phyloP scores from a whole-genome alignment of 2,888 invertebrate genomes.

The Drosophila prostipennis region DNA sequence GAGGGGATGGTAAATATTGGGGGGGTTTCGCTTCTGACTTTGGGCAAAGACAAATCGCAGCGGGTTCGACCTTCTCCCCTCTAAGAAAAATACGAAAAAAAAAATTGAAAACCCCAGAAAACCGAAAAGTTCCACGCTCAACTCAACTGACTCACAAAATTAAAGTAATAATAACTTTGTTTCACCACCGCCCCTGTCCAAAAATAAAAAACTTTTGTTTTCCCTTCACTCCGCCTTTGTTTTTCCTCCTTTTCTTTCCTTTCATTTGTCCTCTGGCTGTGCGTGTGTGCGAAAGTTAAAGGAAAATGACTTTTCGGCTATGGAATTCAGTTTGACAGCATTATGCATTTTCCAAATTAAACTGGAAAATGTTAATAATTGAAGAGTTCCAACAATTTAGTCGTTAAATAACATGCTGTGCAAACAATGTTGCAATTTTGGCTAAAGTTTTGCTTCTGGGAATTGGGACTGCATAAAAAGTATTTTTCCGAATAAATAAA shows the following conservation, averaged over 20 bases:
- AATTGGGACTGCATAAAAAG: neutral
- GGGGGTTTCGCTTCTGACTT: conserved; percentile 2
- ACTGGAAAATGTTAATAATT: conserved; percentile 19
- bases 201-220: conserved; percentile 39
- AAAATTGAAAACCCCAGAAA: conserved; percentile 20
- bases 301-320: conserved; percentile 19
- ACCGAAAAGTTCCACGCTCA: conserved; percentile 56
- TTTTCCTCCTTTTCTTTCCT: conserved; percentile 7
- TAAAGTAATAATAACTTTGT: conserved; percentile 79
- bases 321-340: conserved; percentile 33
- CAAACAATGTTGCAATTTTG: neutral
- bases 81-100: neutral
- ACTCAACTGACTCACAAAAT: conserved; percentile 73
- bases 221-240: conserved; percentile 18
- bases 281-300: conserved; percentile 6
- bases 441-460: neutral
- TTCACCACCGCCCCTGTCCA: conserved; percentile 21
- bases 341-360: conserved; percentile 17
- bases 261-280: conserved; percentile 13
- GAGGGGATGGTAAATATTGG: conserved; percentile 8
- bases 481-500: too few relatives aligned
- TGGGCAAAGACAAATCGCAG: conserved; percentile 58
- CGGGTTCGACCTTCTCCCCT: neutral
- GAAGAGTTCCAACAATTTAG: conserved; percentile 3
- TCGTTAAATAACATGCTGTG: neutral